phyloP scores from a whole-genome alignment of 2,888 invertebrate genomes.

The Melanophora roralis region DNA sequence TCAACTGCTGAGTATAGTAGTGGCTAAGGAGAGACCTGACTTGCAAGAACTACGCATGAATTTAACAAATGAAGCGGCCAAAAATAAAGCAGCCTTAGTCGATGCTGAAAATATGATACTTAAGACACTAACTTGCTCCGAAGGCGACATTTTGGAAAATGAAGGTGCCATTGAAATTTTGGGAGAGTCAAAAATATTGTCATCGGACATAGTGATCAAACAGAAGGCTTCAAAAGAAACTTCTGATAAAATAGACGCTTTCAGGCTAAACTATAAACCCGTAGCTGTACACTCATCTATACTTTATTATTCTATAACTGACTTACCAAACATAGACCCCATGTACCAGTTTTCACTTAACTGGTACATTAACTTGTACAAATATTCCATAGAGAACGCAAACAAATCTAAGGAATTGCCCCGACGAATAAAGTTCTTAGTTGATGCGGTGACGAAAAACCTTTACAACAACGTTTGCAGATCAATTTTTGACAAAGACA shows the following conservation, averaged over 20 bases:
- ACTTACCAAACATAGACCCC: conserved; percentile 91
- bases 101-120: conserved; percentile 93
- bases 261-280: conserved; percentile 88
- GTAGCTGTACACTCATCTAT: conserved; percentile 92
- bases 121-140: conserved; percentile 87
- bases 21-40: conserved; percentile 92
- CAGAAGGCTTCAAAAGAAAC: conserved; percentile 90
- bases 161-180: conserved; percentile 92
- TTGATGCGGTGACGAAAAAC: conserved; percentile 88
- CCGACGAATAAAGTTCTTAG: conserved; percentile 86
- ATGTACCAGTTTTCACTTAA: conserved; percentile 97
- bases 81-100: conserved; percentile 88
- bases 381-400: conserved; percentile 76
- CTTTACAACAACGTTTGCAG: conserved; percentile 92
- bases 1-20: conserved; percentile 90
- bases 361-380: conserved; percentile 89
- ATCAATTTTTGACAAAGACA: conserved; percentile 92
- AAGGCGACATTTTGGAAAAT: conserved; percentile 94
- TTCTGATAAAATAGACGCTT: conserved; percentile 88
- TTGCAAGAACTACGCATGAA: conserved; percentile 89
- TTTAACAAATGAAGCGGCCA: conserved; percentile 87
- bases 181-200: conserved; percentile 89
- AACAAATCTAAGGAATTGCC: conserved; percentile 82
- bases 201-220: conserved; percentile 89
- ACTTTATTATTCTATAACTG: conserved; percentile 91